Evolutionary conservation across 2,888 invertebrate species (phyloP), one percentile per base, ranked within the genome.

Genomic region (Drosophila sordidapex): DNA sequence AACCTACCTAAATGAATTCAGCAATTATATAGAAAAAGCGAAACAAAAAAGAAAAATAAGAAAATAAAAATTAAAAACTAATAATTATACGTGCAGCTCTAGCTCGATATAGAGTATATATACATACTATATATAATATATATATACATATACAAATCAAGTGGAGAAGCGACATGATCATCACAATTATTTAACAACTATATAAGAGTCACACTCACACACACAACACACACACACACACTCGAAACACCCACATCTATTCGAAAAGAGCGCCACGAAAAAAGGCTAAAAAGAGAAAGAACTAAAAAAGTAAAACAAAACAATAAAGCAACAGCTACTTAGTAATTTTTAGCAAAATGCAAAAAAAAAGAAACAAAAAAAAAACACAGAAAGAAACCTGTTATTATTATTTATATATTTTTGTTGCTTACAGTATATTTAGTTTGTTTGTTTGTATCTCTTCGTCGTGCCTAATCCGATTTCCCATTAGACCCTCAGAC

Each of bases 321-420:
- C 76, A 86, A 89, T 87, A 87, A 87, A 89, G 87, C 87, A 87
- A 89, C 87, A 79, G 90, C 90, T 87, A 89, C 90, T 87, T 87
- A 87, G 83, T 85, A 81, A 88, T 83, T 89, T 82, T 86, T 88
- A 87, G 87, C 78, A 83, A 83, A 89, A 87, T 88, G 80, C 76
- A 87, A 85, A 86, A 63, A 48, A 29, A 10, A 52, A 21, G 21
- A 21, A 21, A 25, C 0, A 2, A 25, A 10, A 40, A 61, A 68
- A 59, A 65, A 71, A 57, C 57, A 64, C 38, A 49, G 11, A 40
- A 46, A 49, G 15, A 18, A 13, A 29, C 43, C 36, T 70, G 40
- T 60, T 56, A 48, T 56, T 51, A 49, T 67, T 77, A 46, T 52
- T 61, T 58, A 15, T 48, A 51, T 33, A 29, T 52, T 21, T 58